Base-by-base conservation (phyloP, 2,113 vertebrate species). In the Ailurus styani region DNA sequence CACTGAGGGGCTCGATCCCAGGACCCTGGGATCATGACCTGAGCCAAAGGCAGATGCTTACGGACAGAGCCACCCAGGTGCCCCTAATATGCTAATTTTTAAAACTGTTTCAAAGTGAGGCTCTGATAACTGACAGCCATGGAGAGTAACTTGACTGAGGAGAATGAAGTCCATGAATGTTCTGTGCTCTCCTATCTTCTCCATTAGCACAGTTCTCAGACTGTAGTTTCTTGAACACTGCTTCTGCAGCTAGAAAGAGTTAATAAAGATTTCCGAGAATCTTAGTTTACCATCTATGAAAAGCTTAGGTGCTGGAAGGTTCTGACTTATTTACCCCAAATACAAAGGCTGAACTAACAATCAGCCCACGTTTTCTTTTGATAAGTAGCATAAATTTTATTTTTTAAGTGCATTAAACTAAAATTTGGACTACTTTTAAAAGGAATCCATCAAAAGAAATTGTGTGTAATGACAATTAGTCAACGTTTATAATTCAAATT, bases 401-500 rank as follows among this genome's bases (percentile, higher is more conserved):
- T 96, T 95, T 95, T 96, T 91, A 96, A 98, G 78, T 93, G 83
- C 97, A 96, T 93, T 96, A 95, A 96, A 97, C 78, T 95, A 91
- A 96, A 96, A 96, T 97, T 96, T 97, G 93, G 86, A 57, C 60
- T 91, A 50, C 83, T 83, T 93, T 95, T 83, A 83, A 96, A 96
- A 98, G 50, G 55, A 84, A 93, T 82, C 91, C 89, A 85, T 96
- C 95, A 96, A 97, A 96, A 96, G 93, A 93, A 96, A 68, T 21
- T 20, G 45, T 72, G n/a, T 31, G 68, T 93, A 95, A 87, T 96
- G 57, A 93, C 90, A 96, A 84, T 95, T 66, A 96, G 81, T 97
- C 87, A 62, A 96, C 21, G 5, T 96, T 87, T 96, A 95, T 97
- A 84, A 97, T 97, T 97, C 93, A 96, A 52, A 91, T 79, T 96